Conservation (phyloP, 1,140 invertebrate genomes). For the Ooceraea biroi region DNA sequence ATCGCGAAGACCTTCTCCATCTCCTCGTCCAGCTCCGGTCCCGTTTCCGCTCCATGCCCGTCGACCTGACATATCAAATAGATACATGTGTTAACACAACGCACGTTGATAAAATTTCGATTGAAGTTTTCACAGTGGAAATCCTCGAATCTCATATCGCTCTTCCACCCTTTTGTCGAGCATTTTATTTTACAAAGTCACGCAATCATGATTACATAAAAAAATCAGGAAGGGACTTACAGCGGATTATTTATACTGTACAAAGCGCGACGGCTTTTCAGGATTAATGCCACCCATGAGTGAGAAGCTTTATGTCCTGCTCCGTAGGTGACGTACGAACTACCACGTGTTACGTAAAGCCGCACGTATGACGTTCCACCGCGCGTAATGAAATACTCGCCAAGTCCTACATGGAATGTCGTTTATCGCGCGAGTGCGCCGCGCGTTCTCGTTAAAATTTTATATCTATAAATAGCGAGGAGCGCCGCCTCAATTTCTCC, state of each 20-base stretch:
- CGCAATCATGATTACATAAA: neutral
- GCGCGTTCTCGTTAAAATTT: neutral
- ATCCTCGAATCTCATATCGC: neutral
- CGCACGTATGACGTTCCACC: neutral
- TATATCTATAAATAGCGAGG: neutral
- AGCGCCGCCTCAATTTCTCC: neutral
- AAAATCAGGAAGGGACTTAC: neutral
- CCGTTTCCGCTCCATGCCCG: conserved; percentile 88
- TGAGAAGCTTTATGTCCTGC: conserved; percentile 5
- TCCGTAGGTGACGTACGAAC: no score
- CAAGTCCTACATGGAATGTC: conserved; percentile 3
- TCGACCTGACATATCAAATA: conserved; percentile 79
- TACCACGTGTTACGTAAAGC: conserved; percentile 5
- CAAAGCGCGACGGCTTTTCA: neutral
- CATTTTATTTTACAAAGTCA: neutral
- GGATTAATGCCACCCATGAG: neutral
- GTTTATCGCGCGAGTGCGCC: neutral
- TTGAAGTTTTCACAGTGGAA: neutral
- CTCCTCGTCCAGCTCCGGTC: conserved; percentile 91
- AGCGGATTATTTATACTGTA: neutral
- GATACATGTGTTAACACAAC: neutral
- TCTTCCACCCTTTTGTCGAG: neutral
- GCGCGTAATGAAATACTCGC: neutral
- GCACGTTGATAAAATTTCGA: neutral
- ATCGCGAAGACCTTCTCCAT: conserved; percentile 92